Base-by-base conservation (phyloP, 2,797 vertebrate genomes). In the Sciurus carolinensis region DNA sequence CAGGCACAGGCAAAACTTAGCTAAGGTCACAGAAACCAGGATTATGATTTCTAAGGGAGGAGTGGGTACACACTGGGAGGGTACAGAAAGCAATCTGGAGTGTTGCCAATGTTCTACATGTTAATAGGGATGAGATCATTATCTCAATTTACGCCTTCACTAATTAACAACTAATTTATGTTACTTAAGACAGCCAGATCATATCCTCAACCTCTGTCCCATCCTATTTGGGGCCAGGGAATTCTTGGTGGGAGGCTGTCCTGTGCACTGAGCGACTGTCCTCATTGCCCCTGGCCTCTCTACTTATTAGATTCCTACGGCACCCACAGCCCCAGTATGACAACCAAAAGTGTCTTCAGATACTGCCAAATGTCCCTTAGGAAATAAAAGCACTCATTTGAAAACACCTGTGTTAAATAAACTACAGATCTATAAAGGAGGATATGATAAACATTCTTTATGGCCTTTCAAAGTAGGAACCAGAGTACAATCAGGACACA, bases 391-490 rank as follows among this genome's bases (percentile, higher is more conserved):
- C 64, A 79, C 17, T 8, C 2, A 18, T 6, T 14, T 62, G 26
- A 84, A 86, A 96, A 67, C 10, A 47, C 30, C 36, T 73, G 12
- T 11, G 52, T 81, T 86, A 91, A 87, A 81, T 86, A 91, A 84
- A 81, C 10, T 67, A 57, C 17, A 44, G 7, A 0, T 52, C 28
- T 57, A 79, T 36, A n/a, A 15, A 50, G 30, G 39, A 87, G 22
- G 75, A 72, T 36, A 82, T 6, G 50, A 22, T 47, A 79, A 87
- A 87, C 18, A 3, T 82, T 52, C 33, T 30, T 80, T 36, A 71
- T 33, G 12, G 77, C 11, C n/a, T 75, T 62, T 87, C 42, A 42
- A 39, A 90, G 33, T 33, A 39, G 39, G 77, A 87, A 87, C 62
- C 54, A 7, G 24, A 62, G 36, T 26, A 75, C 33, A 62, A 59